Evolutionary conservation across 2,888 invertebrate genomes (phyloP), one percentile per base, ranked within the genome.

Genomic region (Bhutanitis thaidina): DNA sequence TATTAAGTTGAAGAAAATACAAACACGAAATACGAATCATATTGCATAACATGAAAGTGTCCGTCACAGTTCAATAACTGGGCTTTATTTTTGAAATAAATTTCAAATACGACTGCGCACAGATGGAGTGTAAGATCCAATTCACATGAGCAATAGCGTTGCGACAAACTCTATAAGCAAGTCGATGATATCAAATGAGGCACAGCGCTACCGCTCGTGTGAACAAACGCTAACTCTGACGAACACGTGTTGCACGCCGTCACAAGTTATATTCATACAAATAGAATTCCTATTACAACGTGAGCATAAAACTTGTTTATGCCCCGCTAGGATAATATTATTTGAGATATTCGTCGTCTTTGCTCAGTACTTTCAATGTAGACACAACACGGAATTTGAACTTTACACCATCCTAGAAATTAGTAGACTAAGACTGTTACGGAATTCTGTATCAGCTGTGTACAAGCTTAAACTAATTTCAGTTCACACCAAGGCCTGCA

Each of bases 41-140:
- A 29, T 7, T 16, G 36, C 13, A 43, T 37, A 25, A 43, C 32
- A 49, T 49, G 37, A 49, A 43, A 43, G 37, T 38, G 32, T 36
- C 20, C 38, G 43, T 39, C 32, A 49, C 38, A 44, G 38, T 25
- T 44, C 49, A 49, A 49, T 49, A 49, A 37, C 30, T 32, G 32
- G 15, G 25, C n/a, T 16, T 37, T 37, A 30, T 38, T 16, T 44
- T 49, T n/a, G 37, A 38, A 43, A 49, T 49, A 47, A 48, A 48
- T 40, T 48, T 49, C 25, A 25, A 30, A 30, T 20, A 32, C 14
- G 36, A 38, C 39, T 35, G 15, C 4, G 37, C 9, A 25, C 38
- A 38, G 25, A 38, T 25, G 38, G 27, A 15, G 43, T 25, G 25
- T 49, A 30, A 43, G 12, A 41, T 1, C n/a, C 16, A n/a, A n/a